These are phyloP conservation scores for Hyaena hyaena DNA, from an alignment of 2,113 vertebrate species.

Conservation along the genomic window DNA sequence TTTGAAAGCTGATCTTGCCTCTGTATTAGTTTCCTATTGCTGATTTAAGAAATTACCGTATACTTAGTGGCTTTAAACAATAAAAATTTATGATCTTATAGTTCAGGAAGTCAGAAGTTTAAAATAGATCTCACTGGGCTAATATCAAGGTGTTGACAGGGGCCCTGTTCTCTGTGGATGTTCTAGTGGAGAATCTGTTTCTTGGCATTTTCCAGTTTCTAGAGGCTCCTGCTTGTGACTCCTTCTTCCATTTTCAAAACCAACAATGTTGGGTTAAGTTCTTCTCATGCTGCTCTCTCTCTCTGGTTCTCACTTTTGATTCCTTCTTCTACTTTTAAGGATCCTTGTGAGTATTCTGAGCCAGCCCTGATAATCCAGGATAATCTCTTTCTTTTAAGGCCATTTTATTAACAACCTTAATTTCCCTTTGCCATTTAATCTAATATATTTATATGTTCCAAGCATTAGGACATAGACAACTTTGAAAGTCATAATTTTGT, in stretches of 20 bases:
- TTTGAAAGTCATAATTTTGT: not conserved
- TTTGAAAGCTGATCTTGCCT: conserved; percentile 44
- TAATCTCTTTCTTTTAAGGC: not conserved
- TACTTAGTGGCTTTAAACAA: not conserved
- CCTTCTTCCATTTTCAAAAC: not conserved
- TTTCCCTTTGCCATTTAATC: not conserved
- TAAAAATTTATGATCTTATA: not conserved
- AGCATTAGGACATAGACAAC: not conserved
- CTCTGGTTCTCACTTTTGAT: not conserved
- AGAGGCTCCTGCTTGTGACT: not conserved
- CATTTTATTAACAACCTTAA: not conserved
- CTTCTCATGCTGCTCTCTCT: not conserved
- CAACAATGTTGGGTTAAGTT: not conserved
- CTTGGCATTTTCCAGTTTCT: not conserved
- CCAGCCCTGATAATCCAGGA: not conserved
- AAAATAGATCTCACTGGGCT: not conserved
- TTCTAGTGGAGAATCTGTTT: not conserved
- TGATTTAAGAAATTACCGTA: not conserved
- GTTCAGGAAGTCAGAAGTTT: conserved; percentile 22
- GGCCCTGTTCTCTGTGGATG: not conserved
- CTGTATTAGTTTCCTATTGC: not conserved
- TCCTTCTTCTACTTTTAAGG: not conserved
- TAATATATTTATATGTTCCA: not conserved
- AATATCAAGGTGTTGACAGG: not conserved
- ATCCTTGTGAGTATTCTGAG: not conserved